A percentile compares a stretch with the other conserved stretches of the same genome.
Evolutionary conservation across 2,888 invertebrate species (phyloP).

Genomic region (Phengaris alcon): DNA sequence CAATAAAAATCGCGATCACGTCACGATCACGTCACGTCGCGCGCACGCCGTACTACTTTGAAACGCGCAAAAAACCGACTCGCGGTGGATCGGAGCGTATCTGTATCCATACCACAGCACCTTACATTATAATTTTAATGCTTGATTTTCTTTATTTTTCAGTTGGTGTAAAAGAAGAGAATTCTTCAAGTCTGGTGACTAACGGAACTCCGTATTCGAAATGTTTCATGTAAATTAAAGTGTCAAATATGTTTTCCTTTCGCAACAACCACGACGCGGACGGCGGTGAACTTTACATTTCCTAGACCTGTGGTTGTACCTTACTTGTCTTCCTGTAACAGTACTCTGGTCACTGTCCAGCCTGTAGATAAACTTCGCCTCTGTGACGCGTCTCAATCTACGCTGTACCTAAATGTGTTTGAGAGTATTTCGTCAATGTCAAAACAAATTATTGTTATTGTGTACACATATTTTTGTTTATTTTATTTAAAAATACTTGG

Average conservation of each 20-base stretch:
- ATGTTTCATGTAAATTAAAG: slow-evolving; percentile 63
- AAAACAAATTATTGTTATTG: slow-evolving; percentile 16
- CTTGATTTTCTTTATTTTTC: slow-evolving; percentile 34
- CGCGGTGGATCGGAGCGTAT: too few species aligned
- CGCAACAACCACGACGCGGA: background rate
- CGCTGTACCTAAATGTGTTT: slow-evolving; percentile 1
- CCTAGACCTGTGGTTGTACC: background rate
- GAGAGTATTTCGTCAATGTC: slow-evolving; percentile 6
- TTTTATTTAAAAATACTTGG: background rate
- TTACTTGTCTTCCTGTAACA: background rate
- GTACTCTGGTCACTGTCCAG: background rate
- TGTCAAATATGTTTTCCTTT: slow-evolving; percentile 32
- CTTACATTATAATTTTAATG: background rate
- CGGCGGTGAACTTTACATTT: background rate
- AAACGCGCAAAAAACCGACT: too few species aligned
- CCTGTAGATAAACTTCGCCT: background rate
- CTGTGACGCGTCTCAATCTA: background rate
- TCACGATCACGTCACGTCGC: too few species aligned
- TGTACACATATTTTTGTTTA: background rate
- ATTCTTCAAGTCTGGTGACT: slow-evolving; percentile 56
- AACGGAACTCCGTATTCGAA: slow-evolving; percentile 68
- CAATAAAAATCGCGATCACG: too few species aligned
- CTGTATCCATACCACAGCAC: too few species aligned
- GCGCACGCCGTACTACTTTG: too few species aligned
- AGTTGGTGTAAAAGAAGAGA: slow-evolving; percentile 70